Percentiles rank a stretch among this genome's conserved stretches.
Conservation (phyloP, 2,797 vertebrate genomes). For the Smutsia temminckii region DNA sequence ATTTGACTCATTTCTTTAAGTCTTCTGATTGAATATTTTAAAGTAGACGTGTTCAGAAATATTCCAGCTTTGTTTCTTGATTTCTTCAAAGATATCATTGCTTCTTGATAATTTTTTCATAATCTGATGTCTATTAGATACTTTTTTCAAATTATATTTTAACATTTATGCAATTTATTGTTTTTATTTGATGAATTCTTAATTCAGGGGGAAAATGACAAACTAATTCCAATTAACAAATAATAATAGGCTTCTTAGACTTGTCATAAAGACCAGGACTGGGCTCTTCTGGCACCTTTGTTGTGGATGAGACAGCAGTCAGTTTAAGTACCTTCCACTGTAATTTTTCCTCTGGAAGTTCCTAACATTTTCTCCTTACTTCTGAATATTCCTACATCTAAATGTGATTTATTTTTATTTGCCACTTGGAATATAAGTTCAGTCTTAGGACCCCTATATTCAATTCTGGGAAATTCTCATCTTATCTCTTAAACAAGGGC, state of each 20-base stretch:
- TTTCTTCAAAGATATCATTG: not conserved
- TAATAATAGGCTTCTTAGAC: not conserved
- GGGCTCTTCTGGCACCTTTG: not conserved
- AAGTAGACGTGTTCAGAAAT: slow-evolving; percentile 10
- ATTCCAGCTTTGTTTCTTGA: not conserved
- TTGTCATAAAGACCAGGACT: not conserved
- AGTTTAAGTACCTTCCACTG: not conserved
- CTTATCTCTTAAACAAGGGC: not conserved
- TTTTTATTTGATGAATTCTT: slow-evolving; percentile 26
- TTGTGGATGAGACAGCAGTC: not conserved
- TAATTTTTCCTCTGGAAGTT: not conserved
- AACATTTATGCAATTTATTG: not conserved
- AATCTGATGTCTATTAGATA: not conserved
- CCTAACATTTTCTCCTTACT: not conserved
- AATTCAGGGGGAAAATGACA: not conserved
- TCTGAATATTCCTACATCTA: not conserved
- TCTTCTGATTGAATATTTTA: not conserved
- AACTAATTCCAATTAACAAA: not conserved
- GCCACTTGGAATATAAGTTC: not conserved
- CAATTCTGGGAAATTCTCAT: not conserved
- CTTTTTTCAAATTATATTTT: not conserved
- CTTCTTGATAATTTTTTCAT: not conserved
- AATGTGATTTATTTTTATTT: not conserved
- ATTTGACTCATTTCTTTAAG: slow-evolving; percentile 28
- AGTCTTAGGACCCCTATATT: not conserved